Percentiles rank a stretch among this genome's conserved stretches.
These are phyloP conservation scores for Leptopilina clavipes DNA, from an alignment of 1,140 invertebrate genomes.

Conservation along the genomic window DNA sequence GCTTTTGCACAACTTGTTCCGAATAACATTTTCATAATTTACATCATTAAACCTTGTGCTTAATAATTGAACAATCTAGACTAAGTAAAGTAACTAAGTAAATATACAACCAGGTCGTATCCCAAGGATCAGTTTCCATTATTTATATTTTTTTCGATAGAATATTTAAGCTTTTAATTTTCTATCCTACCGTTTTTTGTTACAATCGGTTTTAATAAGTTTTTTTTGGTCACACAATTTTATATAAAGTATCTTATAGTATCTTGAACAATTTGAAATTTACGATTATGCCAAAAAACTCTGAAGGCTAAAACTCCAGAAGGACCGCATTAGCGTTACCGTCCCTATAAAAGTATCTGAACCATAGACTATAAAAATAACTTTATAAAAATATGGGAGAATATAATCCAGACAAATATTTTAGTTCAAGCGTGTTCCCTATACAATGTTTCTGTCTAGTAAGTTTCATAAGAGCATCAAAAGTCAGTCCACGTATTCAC, in stretches of 20 bases:
- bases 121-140: too few relatives aligned
- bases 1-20: conserved; percentile 7
- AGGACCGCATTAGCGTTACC: conserved; percentile 12
- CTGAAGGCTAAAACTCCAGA: background rate
- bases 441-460: background rate
- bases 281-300: background rate
- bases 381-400: background rate
- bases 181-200: too few relatives aligned
- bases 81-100: too few relatives aligned
- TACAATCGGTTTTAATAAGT: too few relatives aligned
- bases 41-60: background rate
- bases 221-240: too few relatives aligned
- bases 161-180: too few relatives aligned
- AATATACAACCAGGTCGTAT: too few relatives aligned
- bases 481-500: conserved; percentile 38
- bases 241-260: background rate
- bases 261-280: background rate
- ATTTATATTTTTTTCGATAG: too few relatives aligned
- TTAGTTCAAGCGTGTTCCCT: background rate
- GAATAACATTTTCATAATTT: conserved; percentile 10
- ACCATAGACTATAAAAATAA: conserved; percentile 9
- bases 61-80: too few relatives aligned
- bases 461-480: conserved; percentile 11
- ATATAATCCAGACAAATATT: conserved; percentile 6
- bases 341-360: conserved; percentile 9